Evolutionary conservation across 2,797 vertebrate species (phyloP), one percentile per base, ranked within the genome.

Genomic region (Cirrhinus mrigala): DNA sequence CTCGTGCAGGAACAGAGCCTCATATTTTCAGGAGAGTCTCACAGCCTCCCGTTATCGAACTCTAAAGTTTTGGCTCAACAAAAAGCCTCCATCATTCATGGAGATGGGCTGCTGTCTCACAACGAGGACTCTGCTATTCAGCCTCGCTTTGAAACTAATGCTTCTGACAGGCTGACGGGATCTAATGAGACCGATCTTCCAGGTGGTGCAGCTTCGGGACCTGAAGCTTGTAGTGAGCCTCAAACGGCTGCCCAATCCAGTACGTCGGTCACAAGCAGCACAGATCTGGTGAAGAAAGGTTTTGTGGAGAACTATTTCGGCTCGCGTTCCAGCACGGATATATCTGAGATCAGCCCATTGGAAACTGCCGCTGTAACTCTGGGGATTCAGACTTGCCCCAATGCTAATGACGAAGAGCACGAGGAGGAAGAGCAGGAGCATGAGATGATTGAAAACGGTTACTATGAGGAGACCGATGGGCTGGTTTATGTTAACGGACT

Each of bases 241-340:
- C 93, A 94, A 29, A 92, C 93, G 4, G 87, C 94, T 29, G 94
- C 92, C 83, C 94, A 94, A 16, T 93, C 95, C 87, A 95, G 94
- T 90, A 92, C 94, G 88, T 96, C 97, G 75, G 96, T 96, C 92
- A 92, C 96, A 33, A 97, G 96, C 89, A 97, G 96, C 93, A 96
- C 96, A 71, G 98, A 99, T 93, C 87, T 97, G 71, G 97, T 99
- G n/a, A 99, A 97, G 76, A 96, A 97, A 82, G 98, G 98, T 16
- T 95, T 99, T 94, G 97, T 99, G 2, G 98, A 99, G 92, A 97
- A 99, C 93, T 98, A 99, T 91, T 99, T 99, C 91, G 96, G 97
- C 81, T 98, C 96, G 58, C 96, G 91, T 91, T 98, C 96, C 62
- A 97, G 95, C 92, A 95, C 95, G 0, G 97, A 96, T 88, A 93